These are phyloP conservation scores for Cyphomyrus discorhynchus DNA, from an alignment of 2,113 vertebrate genomes.

Conservation along the genomic window DNA sequence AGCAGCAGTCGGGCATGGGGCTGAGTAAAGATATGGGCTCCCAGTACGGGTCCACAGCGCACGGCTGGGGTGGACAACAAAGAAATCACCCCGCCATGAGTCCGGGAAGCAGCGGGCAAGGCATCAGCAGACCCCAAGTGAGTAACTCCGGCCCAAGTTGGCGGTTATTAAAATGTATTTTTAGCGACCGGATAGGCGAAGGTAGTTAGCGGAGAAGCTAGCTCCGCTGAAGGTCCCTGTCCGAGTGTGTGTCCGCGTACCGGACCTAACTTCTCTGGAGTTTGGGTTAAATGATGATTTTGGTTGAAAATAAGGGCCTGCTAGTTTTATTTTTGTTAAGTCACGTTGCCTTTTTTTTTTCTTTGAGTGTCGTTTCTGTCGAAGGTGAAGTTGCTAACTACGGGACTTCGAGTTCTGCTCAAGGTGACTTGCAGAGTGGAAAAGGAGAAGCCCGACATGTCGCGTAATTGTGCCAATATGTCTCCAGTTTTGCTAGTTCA, in stretches of 20 bases:
- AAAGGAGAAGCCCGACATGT: background rate
- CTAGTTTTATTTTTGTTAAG: background rate
- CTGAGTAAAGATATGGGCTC: conserved; percentile 77
- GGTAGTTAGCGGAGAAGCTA: background rate
- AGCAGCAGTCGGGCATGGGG: conserved; percentile 59
- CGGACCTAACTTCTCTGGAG: background rate
- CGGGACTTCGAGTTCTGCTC: background rate
- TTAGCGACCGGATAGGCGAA: background rate
- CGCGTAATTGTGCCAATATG: background rate
- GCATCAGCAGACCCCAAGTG: conserved; percentile 82
- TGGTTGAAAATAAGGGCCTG: background rate
- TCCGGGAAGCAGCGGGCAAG: conserved; percentile 74
- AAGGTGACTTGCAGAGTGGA: conserved; percentile 20
- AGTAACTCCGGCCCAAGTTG: conserved; percentile 22
- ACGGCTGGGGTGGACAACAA: conserved; percentile 84
- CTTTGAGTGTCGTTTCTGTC: background rate
- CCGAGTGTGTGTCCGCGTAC: background rate
- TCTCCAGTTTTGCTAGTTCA: background rate
- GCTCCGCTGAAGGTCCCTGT: background rate
- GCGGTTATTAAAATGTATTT: background rate
- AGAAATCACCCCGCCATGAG: conserved; percentile 77
- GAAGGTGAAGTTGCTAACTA: conserved; percentile 8
- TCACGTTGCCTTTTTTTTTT: background rate
- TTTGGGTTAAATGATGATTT: background rate
- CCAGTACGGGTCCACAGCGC: conserved; percentile 74